Base-by-base conservation (phyloP, 2,888 invertebrate genomes). In the Cyclophora albipunctata region DNA sequence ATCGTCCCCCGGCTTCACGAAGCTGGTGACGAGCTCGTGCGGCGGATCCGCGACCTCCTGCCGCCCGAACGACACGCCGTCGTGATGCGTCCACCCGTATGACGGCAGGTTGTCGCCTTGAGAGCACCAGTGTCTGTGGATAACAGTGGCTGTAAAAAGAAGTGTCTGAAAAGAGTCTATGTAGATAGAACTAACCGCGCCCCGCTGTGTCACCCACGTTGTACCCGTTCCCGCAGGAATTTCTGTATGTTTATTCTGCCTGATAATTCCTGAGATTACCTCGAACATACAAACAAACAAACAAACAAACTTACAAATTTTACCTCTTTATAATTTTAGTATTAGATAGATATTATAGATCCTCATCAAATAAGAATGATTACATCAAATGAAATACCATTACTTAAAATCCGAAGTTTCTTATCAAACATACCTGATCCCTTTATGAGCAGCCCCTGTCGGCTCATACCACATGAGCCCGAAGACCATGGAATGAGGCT, bases 391-490 rank as follows among this genome's bases (percentile, higher is more conserved):
- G 1, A 20, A 20, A 20, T 20, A 20, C 20, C 20, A 20, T 20
- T 20, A 1, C 20, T 1, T 20, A 2, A 20, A 20, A 20, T 20
- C 20, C 20, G 20, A 20, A 20, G 20, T 1, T 20, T 20, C 20
- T 20, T 20, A 1, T 20, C 20, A 20, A 20, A 20, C 20, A 20
- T 79, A 92, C 86, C 95, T 90, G 41, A 96, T 92, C 0, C 96
- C 95, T 58, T 94, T 93, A 57, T 94, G 94, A 2, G 91, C 90
- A 0, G 90, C 86, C 34, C 91, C 86, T 2, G 90, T 90, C 0
- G 95, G 95, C 57, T 94, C 93, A 73, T 98, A 97, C 99, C 98
- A 99, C 98, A 99, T 98, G 34, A 98, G 84, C 0, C 99, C 99
- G 68, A 96, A 94, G 0, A 98, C 93, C 1, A 98, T 91, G 0